Evolutionary conservation across 2,888 invertebrate genomes (phyloP).

Genomic region (Lithosia quadra): DNA sequence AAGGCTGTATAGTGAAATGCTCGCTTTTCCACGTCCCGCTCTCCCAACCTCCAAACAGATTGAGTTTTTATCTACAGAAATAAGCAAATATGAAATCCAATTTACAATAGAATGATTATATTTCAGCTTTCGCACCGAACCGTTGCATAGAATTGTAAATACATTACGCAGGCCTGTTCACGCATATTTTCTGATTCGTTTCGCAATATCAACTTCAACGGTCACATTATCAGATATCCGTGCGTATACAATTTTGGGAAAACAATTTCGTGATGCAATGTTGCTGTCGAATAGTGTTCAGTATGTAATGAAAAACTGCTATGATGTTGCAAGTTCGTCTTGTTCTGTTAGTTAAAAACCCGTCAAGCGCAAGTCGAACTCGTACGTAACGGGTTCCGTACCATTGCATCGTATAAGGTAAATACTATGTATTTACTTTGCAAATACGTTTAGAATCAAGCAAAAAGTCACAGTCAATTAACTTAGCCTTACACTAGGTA

Average conservation of each 20-base stretch:
- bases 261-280: conserved; percentile 48
- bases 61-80: conserved; percentile 53
- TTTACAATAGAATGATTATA: conserved; percentile 54
- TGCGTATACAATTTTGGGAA: conserved; percentile 62
- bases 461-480: too few relatives aligned
- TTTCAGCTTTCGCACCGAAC: conserved; percentile 53
- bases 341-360: conserved; percentile 5
- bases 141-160: conserved; percentile 23
- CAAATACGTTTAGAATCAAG: too few relatives aligned
- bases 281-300: conserved; percentile 23
- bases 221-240: conserved; percentile 58
- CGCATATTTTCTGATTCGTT: conserved; percentile 64
- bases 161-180: conserved; percentile 47
- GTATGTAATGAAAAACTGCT: conserved; percentile 34
- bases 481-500: too few relatives aligned
- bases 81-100: conserved; percentile 57
- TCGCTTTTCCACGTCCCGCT: conserved; percentile 17
- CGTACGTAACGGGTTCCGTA: not conserved
- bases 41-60: conserved; percentile 42
- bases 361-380: not conserved
- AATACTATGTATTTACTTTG: not conserved
- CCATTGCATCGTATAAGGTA: not conserved
- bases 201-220: conserved; percentile 56
- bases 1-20: conserved; percentile 2
- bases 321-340: conserved; percentile 42